These are phyloP conservation scores for Prunella fulvescens DNA, from an alignment of 2,113 vertebrate species.

Conservation along the genomic window DNA sequence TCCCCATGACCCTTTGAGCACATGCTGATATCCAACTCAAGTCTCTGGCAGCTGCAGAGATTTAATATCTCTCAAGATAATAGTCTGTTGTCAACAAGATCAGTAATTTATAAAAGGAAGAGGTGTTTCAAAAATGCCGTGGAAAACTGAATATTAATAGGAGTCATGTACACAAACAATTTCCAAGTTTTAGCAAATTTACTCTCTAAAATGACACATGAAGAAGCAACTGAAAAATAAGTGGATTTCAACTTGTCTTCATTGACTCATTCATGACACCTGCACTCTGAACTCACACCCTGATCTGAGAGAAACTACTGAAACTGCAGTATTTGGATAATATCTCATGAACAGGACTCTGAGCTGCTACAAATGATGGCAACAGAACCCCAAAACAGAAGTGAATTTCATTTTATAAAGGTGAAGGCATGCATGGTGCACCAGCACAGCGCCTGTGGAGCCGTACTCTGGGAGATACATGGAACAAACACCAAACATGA, in stretches of 20 bases:
- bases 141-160: not conserved
- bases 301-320: not conserved
- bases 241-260: not conserved
- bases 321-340: not conserved
- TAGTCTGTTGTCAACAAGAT: not conserved
- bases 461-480: fast-evolving
- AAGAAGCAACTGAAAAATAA: not conserved
- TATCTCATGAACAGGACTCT: not conserved
- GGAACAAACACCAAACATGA: not conserved
- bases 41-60: not conserved
- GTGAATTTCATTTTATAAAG: not conserved
- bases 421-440: not conserved
- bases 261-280: not conserved
- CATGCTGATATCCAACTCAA: not conserved
- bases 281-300: not conserved
- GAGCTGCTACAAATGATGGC: not conserved
- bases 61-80: not conserved
- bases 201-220: not conserved
- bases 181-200: not conserved
- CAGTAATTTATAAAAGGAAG: not conserved
- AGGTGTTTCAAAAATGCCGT: not conserved
- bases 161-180: not conserved
- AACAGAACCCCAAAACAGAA: not conserved
- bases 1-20: not conserved
- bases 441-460: not conserved